Base-by-base conservation (phyloP, 2,888 invertebrate species). In the Hypsopygia costalis region DNA sequence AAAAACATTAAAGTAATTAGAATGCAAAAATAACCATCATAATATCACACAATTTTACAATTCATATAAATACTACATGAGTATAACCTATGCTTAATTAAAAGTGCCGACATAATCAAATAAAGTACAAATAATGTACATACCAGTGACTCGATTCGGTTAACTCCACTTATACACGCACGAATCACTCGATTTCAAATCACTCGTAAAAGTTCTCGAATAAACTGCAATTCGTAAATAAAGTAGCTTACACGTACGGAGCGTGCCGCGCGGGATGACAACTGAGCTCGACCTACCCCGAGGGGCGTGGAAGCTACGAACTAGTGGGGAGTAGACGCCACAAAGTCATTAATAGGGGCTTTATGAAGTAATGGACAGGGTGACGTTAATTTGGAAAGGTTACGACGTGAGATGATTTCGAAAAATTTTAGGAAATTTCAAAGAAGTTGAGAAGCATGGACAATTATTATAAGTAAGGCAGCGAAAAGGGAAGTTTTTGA, bases 291-390 rank as follows among this genome's bases (percentile, higher is more conserved):
- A 20, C 39, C 42, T n/a, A 11, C 28, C 29, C 25, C 21, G 11
- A 20, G 39, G 47, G 47, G 51, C 47, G 51, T 41, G 46, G 52
- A 49, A 6, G 32, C 47, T 44, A 40, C 44, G 40, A 46, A 51
- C 44, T 44, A 42, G 49, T 41, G 51, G 49, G 53, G 53, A 40
- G 47, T 46, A 30, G 29, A 30, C 39, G 31, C 40, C 41, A 30
- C 28, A 34, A 25, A 20, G 32, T 31, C 43, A 28, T 38, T 43
- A 45, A 39, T 40, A 36, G 39, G 42, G 28, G 35, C 34, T 47
- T 44, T 41, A 39, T 27, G 12, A 20, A 40, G 33, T 39, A 35
- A 47, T 42, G 35, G 41, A 31, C 47, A 34, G 25, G 31, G 47
- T 37, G 31, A 36, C 11, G 35, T 27, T 21, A 21, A 31, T 37